Base-by-base conservation (phyloP, 2,888 invertebrate genomes). In the Agrotis puta region DNA sequence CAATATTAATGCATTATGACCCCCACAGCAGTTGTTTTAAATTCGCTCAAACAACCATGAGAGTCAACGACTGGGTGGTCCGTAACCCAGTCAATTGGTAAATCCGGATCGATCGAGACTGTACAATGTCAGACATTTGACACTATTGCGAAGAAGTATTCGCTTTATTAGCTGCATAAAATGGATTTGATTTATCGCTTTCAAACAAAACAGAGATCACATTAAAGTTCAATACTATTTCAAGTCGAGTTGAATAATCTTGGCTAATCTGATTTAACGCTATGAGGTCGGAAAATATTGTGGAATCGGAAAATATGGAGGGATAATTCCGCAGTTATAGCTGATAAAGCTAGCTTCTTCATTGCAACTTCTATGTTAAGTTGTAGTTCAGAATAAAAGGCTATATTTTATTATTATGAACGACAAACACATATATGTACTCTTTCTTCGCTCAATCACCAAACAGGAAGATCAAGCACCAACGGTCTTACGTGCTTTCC, bases 71-170 rank as follows among this genome's bases (percentile, higher is more conserved):
- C 16, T 22, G 54, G n/a, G n/a, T 54, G 45, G 33, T 69, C 22
- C 45, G n/a, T 14, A 27, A 43, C 9, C 14, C 11, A 47, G 14
- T 47, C 39, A 20, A 27, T 13, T 33, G 22, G 22, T 18, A 45
- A 51, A 51, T n/a, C n/a, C 50, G 50, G 14, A 68, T 6, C 14
- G 11, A n/a, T 24, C 18, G 3, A 22, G 27, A 27, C 16, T 4
- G 0, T 45, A 39, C 53, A 70, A 39, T 47, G 45, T 47, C 33
- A n/a, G 22, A 24, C 27, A 61, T 33, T 45, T 47, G 51, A 70
- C n/a, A 13, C 53, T 59, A n/a, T 16, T 45, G n/a, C 51, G 20
- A 33, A 53, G 13, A 69, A 47, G 43, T 18, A 69, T 59, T 22
- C 22, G 2, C 33, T 51, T 22, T 69, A 53, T 7, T 16, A 47